phyloP scores from a whole-genome alignment of 2,888 invertebrate genomes.

The Nemotelus nigrinus region DNA sequence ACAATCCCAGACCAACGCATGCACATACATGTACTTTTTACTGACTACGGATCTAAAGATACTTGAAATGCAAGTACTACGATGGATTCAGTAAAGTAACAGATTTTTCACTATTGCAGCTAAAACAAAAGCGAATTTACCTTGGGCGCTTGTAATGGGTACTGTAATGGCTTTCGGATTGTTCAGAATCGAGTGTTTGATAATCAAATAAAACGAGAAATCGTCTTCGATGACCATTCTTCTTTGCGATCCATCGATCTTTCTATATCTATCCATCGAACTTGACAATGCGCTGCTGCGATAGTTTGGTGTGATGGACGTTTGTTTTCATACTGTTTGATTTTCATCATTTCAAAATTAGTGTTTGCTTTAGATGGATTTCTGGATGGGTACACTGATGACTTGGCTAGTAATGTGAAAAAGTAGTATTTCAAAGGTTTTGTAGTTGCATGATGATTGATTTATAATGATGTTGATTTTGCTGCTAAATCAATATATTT shows the following conservation, averaged over 20 bases:
- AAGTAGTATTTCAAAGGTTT: conserved; percentile 5
- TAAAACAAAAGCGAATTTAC: conserved; percentile 8
- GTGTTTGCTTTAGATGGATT: conserved; percentile 33
- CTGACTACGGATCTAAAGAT: too few species aligned
- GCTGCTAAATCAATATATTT: conserved; percentile 33
- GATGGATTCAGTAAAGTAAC: not conserved
- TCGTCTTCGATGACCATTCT: not conserved
- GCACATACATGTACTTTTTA: too few species aligned
- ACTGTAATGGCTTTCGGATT: conserved; percentile 41
- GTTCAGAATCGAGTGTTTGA: conserved; percentile 41
- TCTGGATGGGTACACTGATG: not conserved
- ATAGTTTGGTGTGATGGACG: conserved; percentile 2
- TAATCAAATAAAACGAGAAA: conserved; percentile 35
- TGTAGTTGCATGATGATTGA: conserved; percentile 33
- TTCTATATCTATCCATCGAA: too few species aligned
- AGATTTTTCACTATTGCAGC: conserved; percentile 18
- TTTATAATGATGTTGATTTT: conserved; percentile 41
- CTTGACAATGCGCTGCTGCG: not conserved
- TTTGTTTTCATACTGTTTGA: conserved; percentile 38
- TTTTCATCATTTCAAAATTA: conserved; percentile 40
- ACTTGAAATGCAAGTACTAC: not conserved
- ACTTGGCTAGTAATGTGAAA: too few species aligned
- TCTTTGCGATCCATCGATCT: too few species aligned
- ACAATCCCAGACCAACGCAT: not conserved
- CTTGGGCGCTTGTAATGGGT: conserved; percentile 35